Base-by-base conservation (phyloP, 2,797 vertebrate species). In the Ptychobarbus kaznakovi region DNA sequence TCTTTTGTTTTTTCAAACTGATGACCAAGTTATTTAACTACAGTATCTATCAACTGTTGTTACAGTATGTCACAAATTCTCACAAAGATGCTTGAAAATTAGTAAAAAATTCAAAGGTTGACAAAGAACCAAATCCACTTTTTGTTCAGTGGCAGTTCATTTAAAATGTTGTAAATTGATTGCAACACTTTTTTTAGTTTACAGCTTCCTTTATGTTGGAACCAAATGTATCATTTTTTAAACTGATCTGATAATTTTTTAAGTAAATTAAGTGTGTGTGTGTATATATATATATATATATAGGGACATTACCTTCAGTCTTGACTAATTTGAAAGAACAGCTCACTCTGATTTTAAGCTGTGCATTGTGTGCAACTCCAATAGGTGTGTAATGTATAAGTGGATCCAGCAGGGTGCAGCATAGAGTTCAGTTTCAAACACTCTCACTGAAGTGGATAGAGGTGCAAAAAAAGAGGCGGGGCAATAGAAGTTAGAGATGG, bases 321-420 rank as follows among this genome's bases (percentile, higher is more conserved):
- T 1, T 69, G 66, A 69, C 66, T 69, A 4, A 69, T 69, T 40
- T 69, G 0, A 44, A 72, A 72, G 42, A 73, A 25, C n/a, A 7
- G 22, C n/a, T 44, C n/a, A 46, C 42, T 28, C 6, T 66, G 32
- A 35, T 7, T 35, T 35, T 18, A 11, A 76, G 20, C 6, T 56
- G 51, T 25, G 32, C 32, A 32, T 32, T 32, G 32, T 32, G 2
- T 32, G 74, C 32, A 58, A 25, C 51, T 58, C 58, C 15, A 32
- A 7, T 42, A 65, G 28, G 16, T 12, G 22, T 85, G 72, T 79
- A 66, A 65, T 42, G 3, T 63, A 42, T 18, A 53, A 20, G 56
- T 20, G 16, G 0, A 6, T 16, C 91, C 95, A 95, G 90, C 90
- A 94, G 94, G 89, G 92, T 93, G 94, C 86, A 87, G 91, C 90